Base-by-base conservation (phyloP, 2,113 vertebrate species). In the Anthoscopus minutus region DNA sequence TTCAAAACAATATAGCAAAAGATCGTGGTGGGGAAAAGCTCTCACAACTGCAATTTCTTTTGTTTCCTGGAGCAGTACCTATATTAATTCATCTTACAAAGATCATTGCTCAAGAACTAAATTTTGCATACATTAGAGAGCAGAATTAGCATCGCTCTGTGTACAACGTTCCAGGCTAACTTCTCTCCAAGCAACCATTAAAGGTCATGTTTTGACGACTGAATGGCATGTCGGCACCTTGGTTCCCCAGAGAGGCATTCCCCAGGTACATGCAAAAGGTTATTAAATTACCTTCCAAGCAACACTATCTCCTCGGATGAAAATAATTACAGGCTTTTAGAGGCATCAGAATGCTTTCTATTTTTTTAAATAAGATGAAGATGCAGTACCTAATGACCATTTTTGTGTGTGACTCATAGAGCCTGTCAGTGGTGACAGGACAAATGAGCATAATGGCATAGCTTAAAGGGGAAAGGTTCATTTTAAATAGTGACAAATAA, bases 151-250 rank as follows among this genome's bases (percentile, higher is more conserved):
- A 99, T 98, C 97, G 98, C 97, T 95, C 98, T 96, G 98, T 98
- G 98, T 98, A 98, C 98, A 98, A 97, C 98, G 98, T 98, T 98
- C 98, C 98, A 98, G 98, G 98, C 98, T 99, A 99, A 99, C 98
- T 99, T 99, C 98, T 99, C 99, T 99, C 99, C 97, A 98, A 98
- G 98, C 99, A 99, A 98, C 99, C 98, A 99, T 99, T 99, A 99
- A 99, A 99, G 99, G 99, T 99, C 99, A 99, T 99, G 99, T 99
- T 99, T 99, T 99, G 99, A 99, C 98, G 98, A 99, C 98, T 99
- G 99, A 99, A 99, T 99, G 99, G 98, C 99, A 99, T 98, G 98
- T 98, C 98, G 98, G 99, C 99, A 99, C 99, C 99, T 99, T 99
- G 98, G 98, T 98, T 98, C 99, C 99, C 99, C 97, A 96, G 99